These are phyloP conservation scores for Drosophila longiperda DNA, from an alignment of 2,888 invertebrate species.

Conservation along the genomic window DNA sequence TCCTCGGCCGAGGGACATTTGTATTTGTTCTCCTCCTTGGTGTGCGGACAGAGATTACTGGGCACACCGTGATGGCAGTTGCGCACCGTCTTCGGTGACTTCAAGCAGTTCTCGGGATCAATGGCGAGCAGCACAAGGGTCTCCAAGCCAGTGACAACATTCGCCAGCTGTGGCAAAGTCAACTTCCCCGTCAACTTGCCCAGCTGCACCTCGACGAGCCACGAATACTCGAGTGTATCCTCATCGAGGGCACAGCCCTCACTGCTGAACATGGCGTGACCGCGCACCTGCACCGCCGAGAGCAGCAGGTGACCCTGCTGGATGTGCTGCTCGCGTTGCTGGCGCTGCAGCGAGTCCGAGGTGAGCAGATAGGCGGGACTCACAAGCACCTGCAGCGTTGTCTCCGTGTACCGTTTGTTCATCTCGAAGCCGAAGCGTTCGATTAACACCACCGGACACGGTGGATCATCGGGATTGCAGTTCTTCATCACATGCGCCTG, in stretches of 20 bases:
- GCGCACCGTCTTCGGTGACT: constrained; percentile 91
- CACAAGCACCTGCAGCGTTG: constrained; percentile 94
- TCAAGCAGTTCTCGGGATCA: constrained; percentile 95
- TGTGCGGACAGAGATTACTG: constrained; percentile 89
- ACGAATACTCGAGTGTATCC: constrained; percentile 98
- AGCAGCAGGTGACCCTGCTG: constrained; percentile 94
- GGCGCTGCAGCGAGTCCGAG: constrained; percentile 89
- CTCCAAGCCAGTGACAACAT: constrained; percentile 94
- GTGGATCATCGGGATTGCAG: constrained; percentile 95
- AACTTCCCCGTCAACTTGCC: constrained; percentile 97
- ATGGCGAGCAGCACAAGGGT: constrained; percentile 93
- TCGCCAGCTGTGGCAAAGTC: constrained; percentile 94
- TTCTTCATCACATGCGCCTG: constrained; percentile 94
- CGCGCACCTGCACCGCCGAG: constrained; percentile 94
- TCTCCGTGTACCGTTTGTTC: constrained; percentile 96
- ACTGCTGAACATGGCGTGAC: constrained; percentile 98
- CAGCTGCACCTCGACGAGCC: constrained; percentile 97
- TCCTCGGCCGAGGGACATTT: constrained; percentile 92
- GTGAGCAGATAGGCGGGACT: constrained; percentile 95
- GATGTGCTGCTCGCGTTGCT: constrained; percentile 89
- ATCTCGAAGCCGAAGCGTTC: constrained; percentile 98
- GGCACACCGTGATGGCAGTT: constrained; percentile 92
- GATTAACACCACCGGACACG: constrained; percentile 94
- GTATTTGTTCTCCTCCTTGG: constrained; percentile 89
- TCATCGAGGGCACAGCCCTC: constrained; percentile 95